Base-by-base conservation (phyloP, 2,888 invertebrate species). In the Pammene aurita region DNA sequence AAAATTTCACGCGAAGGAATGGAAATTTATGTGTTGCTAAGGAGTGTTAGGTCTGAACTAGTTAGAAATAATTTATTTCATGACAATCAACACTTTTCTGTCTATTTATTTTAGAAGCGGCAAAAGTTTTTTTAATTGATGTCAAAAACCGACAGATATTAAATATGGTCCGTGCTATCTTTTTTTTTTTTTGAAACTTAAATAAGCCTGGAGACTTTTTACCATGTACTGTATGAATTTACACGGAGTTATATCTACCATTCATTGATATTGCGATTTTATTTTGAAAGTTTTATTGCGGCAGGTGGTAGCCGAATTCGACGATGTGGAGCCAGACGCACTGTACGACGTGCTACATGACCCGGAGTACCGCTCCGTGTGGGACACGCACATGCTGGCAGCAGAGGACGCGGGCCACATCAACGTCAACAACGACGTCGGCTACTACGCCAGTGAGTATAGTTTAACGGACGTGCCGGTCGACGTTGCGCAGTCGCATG, bases 381-480 rank as follows among this genome's bases (percentile, higher is more conserved):
- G 98, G 98, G 98, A 98, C 89, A 96, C 96, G 60, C 96, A 97
- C 85, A 97, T 98, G 97, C 90, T 97, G 74, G 95, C 96, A 57
- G 96, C 97, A 0, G 95, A 95, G 79, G 97, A 98, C 84, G 97
- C 98, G 70, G 98, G 98, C 9, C 96, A 96, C 84, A 94, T 98
- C 81, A 97, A 98, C 92, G 97, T 97, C 35, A 98, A 97, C 89
- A 98, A 98, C 83, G 98, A 98, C 87, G 95, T 98, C 73, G 97
- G 97, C 52, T 98, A 98, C 85, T 98, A 98, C 90, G 96, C 97
- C 73, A 94, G 97, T 97, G 82, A 94, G 95, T 94, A 71, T 18
- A 62, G 26, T 14, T 35, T 18, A n/a, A 50, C 5, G 1, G 42
- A 35, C 35, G 13, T 14, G 14, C 11, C n/a, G 26, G 13, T 13